Percentiles rank a stretch among this genome's conserved stretches.
These are phyloP conservation scores for Sterrhoptilus dennistouni DNA, from an alignment of 2,113 vertebrate genomes.

Conservation along the genomic window DNA sequence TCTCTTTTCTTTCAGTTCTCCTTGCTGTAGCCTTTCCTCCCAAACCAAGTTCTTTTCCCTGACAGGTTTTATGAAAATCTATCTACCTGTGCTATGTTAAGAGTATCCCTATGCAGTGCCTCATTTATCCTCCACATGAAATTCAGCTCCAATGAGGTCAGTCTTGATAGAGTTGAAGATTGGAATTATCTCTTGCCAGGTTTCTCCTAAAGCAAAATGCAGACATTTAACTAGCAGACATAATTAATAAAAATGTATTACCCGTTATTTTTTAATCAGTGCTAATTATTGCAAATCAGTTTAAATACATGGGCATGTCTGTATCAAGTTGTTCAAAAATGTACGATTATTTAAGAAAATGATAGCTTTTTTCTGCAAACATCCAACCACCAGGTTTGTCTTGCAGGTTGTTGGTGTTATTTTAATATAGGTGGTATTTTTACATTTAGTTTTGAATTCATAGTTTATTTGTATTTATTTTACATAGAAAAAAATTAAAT, in stretches of 20 bases:
- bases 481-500: not conserved
- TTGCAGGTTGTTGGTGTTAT: not conserved
- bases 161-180: not conserved
- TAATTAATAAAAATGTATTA: not conserved
- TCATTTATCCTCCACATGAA: not conserved
- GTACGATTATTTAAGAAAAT: not conserved
- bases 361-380: not conserved
- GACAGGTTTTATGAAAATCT: not conserved
- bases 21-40: not conserved
- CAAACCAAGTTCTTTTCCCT: not conserved
- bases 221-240: not conserved
- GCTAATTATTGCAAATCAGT: not conserved
- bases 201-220: not conserved
- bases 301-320: not conserved
- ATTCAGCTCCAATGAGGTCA: not conserved
- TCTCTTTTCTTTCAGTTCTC: not conserved
- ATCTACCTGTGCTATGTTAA: not conserved
- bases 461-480: not conserved
- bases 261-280: not conserved
- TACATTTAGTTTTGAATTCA: not conserved
- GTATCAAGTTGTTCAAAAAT: not conserved
- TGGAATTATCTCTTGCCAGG: not conserved
- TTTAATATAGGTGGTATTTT: not conserved
- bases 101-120: not conserved
- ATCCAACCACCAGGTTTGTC: not conserved